Percentiles rank a stretch among this genome's conserved stretches.
Conservation (phyloP, 2,113 vertebrate species). For the Cottus gobio region DNA sequence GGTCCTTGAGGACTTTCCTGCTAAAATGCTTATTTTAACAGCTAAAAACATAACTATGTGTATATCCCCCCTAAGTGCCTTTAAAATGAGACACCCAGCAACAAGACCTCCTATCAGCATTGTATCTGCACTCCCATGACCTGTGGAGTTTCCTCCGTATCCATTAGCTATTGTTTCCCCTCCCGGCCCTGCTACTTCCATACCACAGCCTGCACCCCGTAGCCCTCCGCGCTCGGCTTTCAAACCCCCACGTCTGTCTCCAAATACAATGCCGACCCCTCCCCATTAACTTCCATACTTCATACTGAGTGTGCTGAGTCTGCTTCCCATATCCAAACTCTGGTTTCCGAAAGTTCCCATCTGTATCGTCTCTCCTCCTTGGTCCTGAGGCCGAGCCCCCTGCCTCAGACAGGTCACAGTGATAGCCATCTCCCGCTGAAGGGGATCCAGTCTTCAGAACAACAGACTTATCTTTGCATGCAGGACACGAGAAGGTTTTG, state of each 20-base stretch:
- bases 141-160: slow-evolving; percentile 62
- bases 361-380: slow-evolving; percentile 31
- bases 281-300: background rate
- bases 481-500: slow-evolving; percentile 56
- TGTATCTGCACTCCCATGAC: slow-evolving; percentile 63
- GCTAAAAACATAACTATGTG: slow-evolving; percentile 19
- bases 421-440: slow-evolving; percentile 47
- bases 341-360: slow-evolving; percentile 35
- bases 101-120: slow-evolving; percentile 54
- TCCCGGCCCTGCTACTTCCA: slow-evolving; percentile 51
- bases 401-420: slow-evolving; percentile 7
- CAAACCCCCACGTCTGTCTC: slow-evolving; percentile 13
- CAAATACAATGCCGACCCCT: slow-evolving; percentile 24
- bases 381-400: slow-evolving; percentile 2
- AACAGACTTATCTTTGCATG: slow-evolving; percentile 24
- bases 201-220: slow-evolving; percentile 48
- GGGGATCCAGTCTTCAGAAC: slow-evolving; percentile 35
- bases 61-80: slow-evolving; percentile 35
- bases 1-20: slow-evolving; percentile 51
- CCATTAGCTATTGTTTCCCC: slow-evolving; percentile 75
- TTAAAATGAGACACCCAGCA: slow-evolving; percentile 48
- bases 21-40: slow-evolving; percentile 63
- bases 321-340: slow-evolving; percentile 6
- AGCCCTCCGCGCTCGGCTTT: slow-evolving; percentile 24
- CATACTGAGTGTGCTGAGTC: slow-evolving; percentile 18